phyloP scores from a whole-genome alignment of 2,113 vertebrate species.

The Lagenorhynchus albirostris region DNA sequence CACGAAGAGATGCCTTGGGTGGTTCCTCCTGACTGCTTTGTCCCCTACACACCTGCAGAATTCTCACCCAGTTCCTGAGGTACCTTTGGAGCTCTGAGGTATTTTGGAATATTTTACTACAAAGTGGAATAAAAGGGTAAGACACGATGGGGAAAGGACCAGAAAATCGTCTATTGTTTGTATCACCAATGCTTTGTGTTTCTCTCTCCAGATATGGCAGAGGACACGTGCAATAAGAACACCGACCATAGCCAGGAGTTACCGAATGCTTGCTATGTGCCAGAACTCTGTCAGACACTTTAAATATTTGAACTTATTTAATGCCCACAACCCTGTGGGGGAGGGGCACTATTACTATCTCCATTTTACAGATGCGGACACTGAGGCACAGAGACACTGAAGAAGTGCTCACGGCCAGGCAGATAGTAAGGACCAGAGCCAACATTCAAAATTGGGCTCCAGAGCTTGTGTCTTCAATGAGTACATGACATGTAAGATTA shows the following conservation, averaged over 20 bases:
- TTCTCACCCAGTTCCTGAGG: neutral
- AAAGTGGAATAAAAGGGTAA: neutral
- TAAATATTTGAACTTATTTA: neutral
- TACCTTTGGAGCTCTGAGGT: neutral
- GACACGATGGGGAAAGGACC: neutral
- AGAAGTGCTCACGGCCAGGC: neutral
- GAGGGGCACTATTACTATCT: neutral
- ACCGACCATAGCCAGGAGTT: neutral
- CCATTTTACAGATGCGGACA: neutral
- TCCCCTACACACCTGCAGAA: neutral
- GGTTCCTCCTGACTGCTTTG: neutral
- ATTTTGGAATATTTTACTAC: neutral
- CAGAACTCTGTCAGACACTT: neutral
- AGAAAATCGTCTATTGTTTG: neutral
- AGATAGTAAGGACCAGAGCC: neutral
- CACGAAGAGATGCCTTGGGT: too few relatives aligned
- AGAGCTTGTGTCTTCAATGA: neutral
- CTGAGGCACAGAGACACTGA: neutral
- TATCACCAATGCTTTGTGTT: neutral
- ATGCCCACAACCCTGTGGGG: neutral
- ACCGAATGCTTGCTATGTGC: neutral
- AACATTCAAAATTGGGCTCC: neutral
- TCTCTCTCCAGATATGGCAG: neutral
- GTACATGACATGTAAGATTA: rapidly evolving
- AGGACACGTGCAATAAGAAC: neutral